A percentile compares a stretch with the other conserved stretches of the same genome.
Conservation (phyloP, 2,113 vertebrate genomes). For the Mesoclemmys tuberculata region DNA sequence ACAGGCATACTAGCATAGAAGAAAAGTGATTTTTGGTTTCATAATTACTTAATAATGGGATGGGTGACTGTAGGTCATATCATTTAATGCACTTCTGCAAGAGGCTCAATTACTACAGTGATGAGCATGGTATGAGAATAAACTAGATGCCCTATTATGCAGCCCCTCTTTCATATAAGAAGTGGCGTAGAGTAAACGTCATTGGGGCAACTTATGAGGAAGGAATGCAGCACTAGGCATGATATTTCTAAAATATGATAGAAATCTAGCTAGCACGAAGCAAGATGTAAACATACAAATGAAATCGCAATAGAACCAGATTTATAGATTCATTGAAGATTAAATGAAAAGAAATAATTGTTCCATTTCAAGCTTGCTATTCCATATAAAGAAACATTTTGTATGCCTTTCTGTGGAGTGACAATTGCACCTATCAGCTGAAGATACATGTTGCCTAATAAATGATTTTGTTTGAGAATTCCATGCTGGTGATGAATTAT, state of each 20-base stretch:
- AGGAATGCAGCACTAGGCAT: neutral
- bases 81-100: neutral
- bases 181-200: neutral
- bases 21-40: neutral
- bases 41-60: neutral
- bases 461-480: conserved; percentile 20
- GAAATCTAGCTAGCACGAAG: neutral
- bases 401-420: neutral
- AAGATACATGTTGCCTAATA: conserved; percentile 11
- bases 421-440: neutral
- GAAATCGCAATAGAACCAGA: neutral
- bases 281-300: neutral
- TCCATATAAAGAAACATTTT: neutral
- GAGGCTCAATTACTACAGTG: neutral
- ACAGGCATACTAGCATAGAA: neutral
- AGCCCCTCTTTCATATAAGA: neutral
- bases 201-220: neutral
- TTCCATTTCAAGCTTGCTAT: neutral
- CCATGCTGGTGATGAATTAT: neutral
- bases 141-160: neutral
- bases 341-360: rapidly evolving
- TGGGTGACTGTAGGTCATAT: rapidly evolving
- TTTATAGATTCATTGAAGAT: neutral
- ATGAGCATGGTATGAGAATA: neutral
- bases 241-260: neutral